Percentiles rank a stretch among this genome's conserved stretches.
Conservation (phyloP, 2,797 vertebrate species). For the Chromis chromis region DNA sequence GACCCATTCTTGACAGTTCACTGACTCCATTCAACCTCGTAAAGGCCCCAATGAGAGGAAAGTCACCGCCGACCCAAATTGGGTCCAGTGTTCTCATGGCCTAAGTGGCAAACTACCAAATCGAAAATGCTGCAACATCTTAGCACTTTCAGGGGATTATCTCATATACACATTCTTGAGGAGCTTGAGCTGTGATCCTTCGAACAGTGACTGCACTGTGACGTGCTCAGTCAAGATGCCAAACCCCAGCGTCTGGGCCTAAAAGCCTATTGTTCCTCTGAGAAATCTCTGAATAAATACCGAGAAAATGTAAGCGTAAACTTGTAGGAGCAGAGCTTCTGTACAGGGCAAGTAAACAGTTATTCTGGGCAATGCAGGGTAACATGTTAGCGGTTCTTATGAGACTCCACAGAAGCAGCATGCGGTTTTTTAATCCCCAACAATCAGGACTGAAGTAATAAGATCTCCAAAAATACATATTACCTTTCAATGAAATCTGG, state of each 20-base stretch:
- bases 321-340: conserved; percentile 35
- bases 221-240: conserved; percentile 55
- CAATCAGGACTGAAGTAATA: background rate
- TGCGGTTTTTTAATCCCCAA: conserved; percentile 5
- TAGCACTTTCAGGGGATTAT: conserved; percentile 70
- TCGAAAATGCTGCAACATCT: conserved; percentile 65
- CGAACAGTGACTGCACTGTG: conserved; percentile 80
- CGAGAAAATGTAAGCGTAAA: conserved; percentile 59
- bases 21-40: conserved; percentile 76
- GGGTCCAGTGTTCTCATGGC: conserved; percentile 54
- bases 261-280: conserved; percentile 76
- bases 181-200: conserved; percentile 61
- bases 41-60: conserved; percentile 68
- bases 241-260: conserved; percentile 53
- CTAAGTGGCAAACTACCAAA: conserved; percentile 61
- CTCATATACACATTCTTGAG: conserved; percentile 76
- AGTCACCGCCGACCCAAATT: conserved; percentile 65
- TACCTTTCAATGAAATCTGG: conserved; percentile 12
- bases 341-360: conserved; percentile 54
- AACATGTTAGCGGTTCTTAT: conserved; percentile 17
- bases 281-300: conserved; percentile 71
- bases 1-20: conserved; percentile 83
- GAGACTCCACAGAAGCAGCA: conserved; percentile 3
- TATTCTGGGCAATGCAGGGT: conserved; percentile 22
- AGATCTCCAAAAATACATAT: conserved; percentile 4